These are phyloP conservation scores for Chaetodon trifasciatus DNA, from an alignment of 2,797 vertebrate species.

Conservation along the genomic window DNA sequence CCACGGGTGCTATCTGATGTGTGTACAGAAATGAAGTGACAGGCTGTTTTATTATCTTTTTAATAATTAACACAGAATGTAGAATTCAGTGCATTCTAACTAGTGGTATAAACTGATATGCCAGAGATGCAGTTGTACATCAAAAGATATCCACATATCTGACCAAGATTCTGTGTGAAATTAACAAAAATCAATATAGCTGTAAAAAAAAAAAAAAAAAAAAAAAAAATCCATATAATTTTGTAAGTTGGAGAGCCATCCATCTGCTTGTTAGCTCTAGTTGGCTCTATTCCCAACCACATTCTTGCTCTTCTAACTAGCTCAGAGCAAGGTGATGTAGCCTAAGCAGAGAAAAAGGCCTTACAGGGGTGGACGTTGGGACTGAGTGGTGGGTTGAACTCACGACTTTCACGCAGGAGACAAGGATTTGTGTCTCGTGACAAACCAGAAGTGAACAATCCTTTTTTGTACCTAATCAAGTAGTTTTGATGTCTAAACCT, in stretches of 20 bases:
- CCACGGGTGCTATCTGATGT: not conserved
- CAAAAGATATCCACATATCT: not conserved
- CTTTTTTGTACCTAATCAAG: too few species aligned
- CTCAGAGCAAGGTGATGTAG: too few species aligned
- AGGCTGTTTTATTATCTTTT: not conserved
- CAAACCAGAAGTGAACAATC: too few species aligned
- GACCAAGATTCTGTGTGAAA: not conserved
- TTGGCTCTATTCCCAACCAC: not conserved
- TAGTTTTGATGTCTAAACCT: too few species aligned
- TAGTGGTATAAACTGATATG: not conserved
- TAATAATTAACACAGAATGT: not conserved
- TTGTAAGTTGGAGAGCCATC: not conserved
- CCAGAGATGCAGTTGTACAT: not conserved
- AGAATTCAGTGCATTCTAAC: not conserved
- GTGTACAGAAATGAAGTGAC: not conserved
- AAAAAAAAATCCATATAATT: not conserved
- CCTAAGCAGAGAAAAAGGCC: too few species aligned
- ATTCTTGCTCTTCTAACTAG: not conserved
- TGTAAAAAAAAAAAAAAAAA: not conserved
- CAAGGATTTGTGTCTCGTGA: too few species aligned
- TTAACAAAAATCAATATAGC: not conserved
- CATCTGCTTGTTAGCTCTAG: not conserved
- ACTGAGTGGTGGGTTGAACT: too few species aligned
- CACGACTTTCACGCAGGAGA: too few species aligned
- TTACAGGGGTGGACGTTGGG: too few species aligned